Base-by-base conservation (phyloP, 2,888 invertebrate genomes). In the Phengaris arion region DNA sequence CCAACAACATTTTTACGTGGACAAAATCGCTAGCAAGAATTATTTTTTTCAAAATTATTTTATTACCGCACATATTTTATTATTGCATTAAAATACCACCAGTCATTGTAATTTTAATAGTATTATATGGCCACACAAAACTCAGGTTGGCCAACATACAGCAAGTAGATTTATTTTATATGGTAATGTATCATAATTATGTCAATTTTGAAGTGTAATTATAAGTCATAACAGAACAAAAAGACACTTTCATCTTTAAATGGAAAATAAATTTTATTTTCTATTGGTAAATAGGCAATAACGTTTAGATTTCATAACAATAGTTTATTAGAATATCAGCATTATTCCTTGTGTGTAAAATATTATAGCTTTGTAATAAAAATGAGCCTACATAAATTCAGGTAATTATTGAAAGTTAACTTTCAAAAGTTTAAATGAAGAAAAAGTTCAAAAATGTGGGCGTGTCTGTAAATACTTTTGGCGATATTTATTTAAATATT, bases 381-480 rank as follows among this genome's bases (percentile, higher is more conserved):
- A 80, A 85, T 92, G 91, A 91, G 90, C 84, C 85, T 91, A 81
- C 88, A 90, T 77, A 90, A 87, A 85, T 90, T 89, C 77, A 90
- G 91, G 91, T 91, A 85, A 81, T 76, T 68, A 22, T 15, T 59
- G 35, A 35, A 73, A 10, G 9, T 73, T 70, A 59, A 64, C 64
- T 64, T 64, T 64, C 35, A 68, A 10, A 64, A 72, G 10, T 48
- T 70, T 51, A 9, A 12, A 35, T 64, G 46, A 4, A 46, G 35
- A 15, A 64, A 35, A 22, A 64, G 35, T 35, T 22, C 22, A 22
- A 52, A 7, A 7, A 46, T 12, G 46, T 48, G 48, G 15, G 46
- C 48, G 15, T 70, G 5, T 48, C 46, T n/a, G 13, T n/a, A 46
- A 69, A 46, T 48, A 48, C 69, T 46, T 69, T 45, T 69, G 35